These are phyloP conservation scores for Drosophila burlai DNA, from an alignment of 1,140 invertebrate genomes.

Conservation along the genomic window DNA sequence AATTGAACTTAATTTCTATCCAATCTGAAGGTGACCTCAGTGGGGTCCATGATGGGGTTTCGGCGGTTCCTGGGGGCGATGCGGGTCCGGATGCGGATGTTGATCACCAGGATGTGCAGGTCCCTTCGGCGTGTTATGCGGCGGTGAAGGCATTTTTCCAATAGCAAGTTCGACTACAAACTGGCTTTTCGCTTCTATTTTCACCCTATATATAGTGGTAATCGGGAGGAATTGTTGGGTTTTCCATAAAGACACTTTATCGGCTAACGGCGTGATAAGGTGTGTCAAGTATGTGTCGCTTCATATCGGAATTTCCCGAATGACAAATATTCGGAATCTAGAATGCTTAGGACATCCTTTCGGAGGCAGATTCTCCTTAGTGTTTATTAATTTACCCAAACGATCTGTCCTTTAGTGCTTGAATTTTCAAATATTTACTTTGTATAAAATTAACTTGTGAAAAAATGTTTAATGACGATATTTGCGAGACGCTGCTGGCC, in stretches of 20 bases:
- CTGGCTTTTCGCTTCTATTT: conserved; percentile 8
- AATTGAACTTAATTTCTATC: background rate
- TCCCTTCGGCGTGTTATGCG: conserved; percentile 32
- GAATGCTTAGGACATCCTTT: background rate
- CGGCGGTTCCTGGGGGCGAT: conserved; percentile 20
- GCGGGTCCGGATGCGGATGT: conserved; percentile 28
- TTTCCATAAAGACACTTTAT: conserved; percentile 29
- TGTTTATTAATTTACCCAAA: background rate
- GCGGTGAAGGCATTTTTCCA: conserved; percentile 40
- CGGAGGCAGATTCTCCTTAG: background rate
- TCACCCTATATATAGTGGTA: conserved; percentile 25
- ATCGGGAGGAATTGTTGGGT: background rate
- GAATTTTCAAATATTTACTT: background rate
- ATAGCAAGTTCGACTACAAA: conserved; percentile 4
- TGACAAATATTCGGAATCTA: conserved; percentile 15
- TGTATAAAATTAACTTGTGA: conserved; percentile 45
- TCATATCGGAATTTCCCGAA: conserved; percentile 40
- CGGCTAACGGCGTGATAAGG: conserved; percentile 14
- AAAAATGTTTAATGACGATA: conserved; percentile 30
- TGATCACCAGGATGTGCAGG: conserved; percentile 39
- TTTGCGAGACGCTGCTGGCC: conserved; percentile 44
- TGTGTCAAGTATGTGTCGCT: background rate
- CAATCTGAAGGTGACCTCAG: background rate
- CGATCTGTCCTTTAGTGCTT: background rate
- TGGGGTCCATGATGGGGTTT: conserved; percentile 33